phyloP scores from a whole-genome alignment of 1,140 invertebrate species.

The Hylaeus volcanicus region DNA sequence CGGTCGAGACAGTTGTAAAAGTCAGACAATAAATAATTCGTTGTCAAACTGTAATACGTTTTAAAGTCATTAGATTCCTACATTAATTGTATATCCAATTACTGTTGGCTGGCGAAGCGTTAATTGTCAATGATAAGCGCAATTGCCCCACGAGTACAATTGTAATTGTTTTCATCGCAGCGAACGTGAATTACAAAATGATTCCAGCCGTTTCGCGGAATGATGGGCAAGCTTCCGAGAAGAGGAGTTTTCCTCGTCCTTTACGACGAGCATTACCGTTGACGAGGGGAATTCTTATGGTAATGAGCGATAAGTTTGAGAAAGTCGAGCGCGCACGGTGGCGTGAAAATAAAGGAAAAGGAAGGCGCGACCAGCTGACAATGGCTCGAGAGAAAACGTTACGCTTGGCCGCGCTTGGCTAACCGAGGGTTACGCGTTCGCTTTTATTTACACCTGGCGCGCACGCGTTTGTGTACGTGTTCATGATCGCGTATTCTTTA shows the following conservation, averaged over 20 bases:
- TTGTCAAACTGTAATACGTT: too few species aligned
- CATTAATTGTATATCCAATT: too few species aligned
- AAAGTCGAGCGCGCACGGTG: constrained; percentile 36
- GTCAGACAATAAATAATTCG: too few species aligned
- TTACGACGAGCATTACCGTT: constrained; percentile 14
- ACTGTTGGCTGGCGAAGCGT: too few species aligned
- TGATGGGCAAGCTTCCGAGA: background rate
- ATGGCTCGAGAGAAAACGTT: constrained; percentile 54
- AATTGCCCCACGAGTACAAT: too few species aligned
- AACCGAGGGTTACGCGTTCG: constrained; percentile 41
- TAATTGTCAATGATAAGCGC: too few species aligned
- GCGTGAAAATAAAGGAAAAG: constrained; percentile 37
- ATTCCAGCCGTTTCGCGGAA: background rate
- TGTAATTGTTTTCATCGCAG: too few species aligned
- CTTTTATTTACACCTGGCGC: constrained; percentile 64
- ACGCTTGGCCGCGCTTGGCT: constrained; percentile 52
- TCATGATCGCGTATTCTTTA: constrained; percentile 19
- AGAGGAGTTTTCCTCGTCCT: constrained; percentile 13
- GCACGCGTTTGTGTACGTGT: background rate
- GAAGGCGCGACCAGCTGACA: constrained; percentile 54
- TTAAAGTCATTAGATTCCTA: too few species aligned
- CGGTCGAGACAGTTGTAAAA: too few species aligned
- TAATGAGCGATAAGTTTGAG: constrained; percentile 44
- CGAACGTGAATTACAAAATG: too few species aligned
- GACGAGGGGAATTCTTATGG: constrained; percentile 57